Evolutionary conservation across 1,140 invertebrate genomes (phyloP).

Genomic region (Drosophila nikananu): DNA sequence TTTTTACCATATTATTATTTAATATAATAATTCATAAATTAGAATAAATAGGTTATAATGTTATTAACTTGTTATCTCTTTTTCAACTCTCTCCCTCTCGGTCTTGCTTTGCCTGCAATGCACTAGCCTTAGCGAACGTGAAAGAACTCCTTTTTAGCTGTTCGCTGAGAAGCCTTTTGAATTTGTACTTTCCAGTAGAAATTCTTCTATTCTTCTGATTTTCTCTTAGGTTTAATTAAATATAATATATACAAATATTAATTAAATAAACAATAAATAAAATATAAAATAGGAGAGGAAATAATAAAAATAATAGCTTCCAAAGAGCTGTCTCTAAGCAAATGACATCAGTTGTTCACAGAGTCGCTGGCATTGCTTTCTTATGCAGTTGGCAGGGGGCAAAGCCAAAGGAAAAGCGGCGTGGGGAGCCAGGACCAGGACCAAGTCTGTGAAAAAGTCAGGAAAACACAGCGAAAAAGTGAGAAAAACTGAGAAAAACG

Average conservation of each 20-base stretch:
- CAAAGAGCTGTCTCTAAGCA: background rate
- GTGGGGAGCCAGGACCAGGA: constrained; percentile 9
- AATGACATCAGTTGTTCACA: constrained; percentile 15
- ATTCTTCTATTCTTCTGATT: too few relatives aligned
- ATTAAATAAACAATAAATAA: background rate
- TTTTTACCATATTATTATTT: background rate
- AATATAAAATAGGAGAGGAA: background rate
- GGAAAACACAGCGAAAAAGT: background rate
- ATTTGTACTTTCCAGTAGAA: background rate
- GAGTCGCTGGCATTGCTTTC: constrained; percentile 10
- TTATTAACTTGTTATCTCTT: background rate
- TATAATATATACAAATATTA: background rate
- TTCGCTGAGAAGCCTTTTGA: too few relatives aligned
- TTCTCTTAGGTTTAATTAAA: background rate
- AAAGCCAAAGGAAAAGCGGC: constrained; percentile 4
- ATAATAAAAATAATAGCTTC: too few relatives aligned
- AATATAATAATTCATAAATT: background rate
- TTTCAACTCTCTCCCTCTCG: background rate
- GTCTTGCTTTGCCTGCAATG: background rate
- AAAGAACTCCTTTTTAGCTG: background rate
- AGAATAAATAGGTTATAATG: background rate
- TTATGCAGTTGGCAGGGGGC: constrained; percentile 26
- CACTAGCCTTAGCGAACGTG: background rate
- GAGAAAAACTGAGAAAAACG: background rate
- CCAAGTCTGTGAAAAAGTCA: constrained; percentile 2